phyloP scores from a whole-genome alignment of 1,140 invertebrate species.

The Plectrocnemia conspersa region DNA sequence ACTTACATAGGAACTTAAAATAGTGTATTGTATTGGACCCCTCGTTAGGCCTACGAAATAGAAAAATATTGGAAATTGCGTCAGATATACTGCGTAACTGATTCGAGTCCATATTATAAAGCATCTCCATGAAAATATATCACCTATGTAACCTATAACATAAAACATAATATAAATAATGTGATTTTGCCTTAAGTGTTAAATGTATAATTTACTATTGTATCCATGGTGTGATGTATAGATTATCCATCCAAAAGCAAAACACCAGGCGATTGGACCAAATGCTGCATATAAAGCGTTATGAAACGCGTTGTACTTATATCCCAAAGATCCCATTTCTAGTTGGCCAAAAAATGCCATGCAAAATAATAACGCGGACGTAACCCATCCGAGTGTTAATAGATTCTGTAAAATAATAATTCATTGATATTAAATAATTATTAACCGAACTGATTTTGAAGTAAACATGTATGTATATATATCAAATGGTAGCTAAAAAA shows the following conservation, averaged over 20 bases:
- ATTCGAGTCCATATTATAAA: slow-evolving; percentile 59
- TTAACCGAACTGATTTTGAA: too few species aligned
- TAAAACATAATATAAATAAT: neutral
- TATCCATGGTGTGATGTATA: slow-evolving; percentile 60
- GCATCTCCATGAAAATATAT: slow-evolving; percentile 54
- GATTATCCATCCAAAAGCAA: slow-evolving; percentile 62
- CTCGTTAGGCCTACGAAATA: slow-evolving; percentile 59
- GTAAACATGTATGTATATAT: too few species aligned
- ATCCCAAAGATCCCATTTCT: slow-evolving; percentile 61
- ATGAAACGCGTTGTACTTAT: slow-evolving; percentile 60
- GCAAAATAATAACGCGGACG: slow-evolving; percentile 48
- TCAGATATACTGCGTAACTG: slow-evolving; percentile 63
- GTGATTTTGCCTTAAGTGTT: neutral
- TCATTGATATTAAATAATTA: too few species aligned
- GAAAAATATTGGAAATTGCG: slow-evolving; percentile 66
- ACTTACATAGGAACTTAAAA: neutral
- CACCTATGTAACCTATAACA: slow-evolving; percentile 31
- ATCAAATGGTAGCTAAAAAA: neutral
- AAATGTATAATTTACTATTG: slow-evolving; percentile 49
- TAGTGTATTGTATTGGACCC: slow-evolving; percentile 29
- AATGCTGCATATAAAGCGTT: slow-evolving; percentile 67
- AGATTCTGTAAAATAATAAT: slow-evolving; percentile 43
- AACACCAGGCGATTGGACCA: slow-evolving; percentile 66
- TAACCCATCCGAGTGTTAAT: slow-evolving; percentile 55
- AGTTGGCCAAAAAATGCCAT: slow-evolving; percentile 58